Evolutionary conservation across 2,888 invertebrate genomes (phyloP), one percentile per base, ranked within the genome.

Genomic region (Orchesella flavescens): DNA sequence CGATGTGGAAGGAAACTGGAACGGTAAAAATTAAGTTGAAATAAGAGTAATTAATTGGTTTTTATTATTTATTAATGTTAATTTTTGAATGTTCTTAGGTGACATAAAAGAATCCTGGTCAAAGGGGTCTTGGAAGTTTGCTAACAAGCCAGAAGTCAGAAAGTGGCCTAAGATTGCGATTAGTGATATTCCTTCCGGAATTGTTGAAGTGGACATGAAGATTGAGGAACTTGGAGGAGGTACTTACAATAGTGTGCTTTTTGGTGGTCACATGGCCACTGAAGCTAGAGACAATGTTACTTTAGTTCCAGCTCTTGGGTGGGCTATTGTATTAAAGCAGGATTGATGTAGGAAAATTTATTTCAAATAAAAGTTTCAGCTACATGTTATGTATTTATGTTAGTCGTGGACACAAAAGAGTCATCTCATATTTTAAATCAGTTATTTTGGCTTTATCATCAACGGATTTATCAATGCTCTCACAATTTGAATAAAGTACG

Each of bases 201-300:
- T 84, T 34, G 84, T 85, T 0, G 84, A 84, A 53, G 85, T 81
- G 0, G 81, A 84, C 34, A 73, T 86, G 4, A 72, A 65, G 12
- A 69, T 84, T 24, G 17, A 43, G 10, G 83, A 86, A 65, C n/a
- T n/a, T n/a, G 34, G 69, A 17, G 71, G 76, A 7, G 55, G 13
- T 0, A 57, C 24, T 9, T 69, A 80, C 24, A 13, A 78, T 1
- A 75, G 59, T n/a, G 78, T 82, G 0, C 55, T 86, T 55, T 68
- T 86, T 23, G 84, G 83, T 49, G 86, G 86, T 0, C 84, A 78
- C 19, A 63, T 86, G 5, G 85, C 63, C 13, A 13, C 12, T 5
- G 83, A 85, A 76, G 12, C 75, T 4, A 57, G 43, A 0, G 79
- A 85, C 63, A 55, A 59, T 1, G 13, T 2, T 34, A 72, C 83